These are phyloP conservation scores for Eilema depressum DNA, from an alignment of 2,888 invertebrate species.

Conservation along the genomic window DNA sequence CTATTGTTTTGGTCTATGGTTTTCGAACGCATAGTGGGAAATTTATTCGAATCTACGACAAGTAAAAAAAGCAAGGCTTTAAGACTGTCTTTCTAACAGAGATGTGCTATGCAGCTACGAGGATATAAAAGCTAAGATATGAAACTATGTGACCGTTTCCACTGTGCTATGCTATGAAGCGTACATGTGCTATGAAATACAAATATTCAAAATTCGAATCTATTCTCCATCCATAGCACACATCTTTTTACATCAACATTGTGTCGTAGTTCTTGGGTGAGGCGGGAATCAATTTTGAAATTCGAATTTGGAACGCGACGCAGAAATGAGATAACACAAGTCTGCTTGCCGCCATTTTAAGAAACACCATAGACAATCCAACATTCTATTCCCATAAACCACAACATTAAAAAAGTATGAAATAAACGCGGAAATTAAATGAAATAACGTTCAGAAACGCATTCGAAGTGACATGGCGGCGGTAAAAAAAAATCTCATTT, in stretches of 20 bases:
- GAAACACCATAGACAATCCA: conserved; percentile 9
- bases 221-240: too few relatives aligned
- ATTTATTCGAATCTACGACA: too few relatives aligned
- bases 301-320: neutral
- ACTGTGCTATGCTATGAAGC: too few relatives aligned
- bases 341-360: neutral
- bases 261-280: neutral
- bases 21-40: neutral
- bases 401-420: conserved; percentile 34
- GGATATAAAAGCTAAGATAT: too few relatives aligned
- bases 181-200: too few relatives aligned
- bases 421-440: conserved; percentile 50
- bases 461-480: conserved; percentile 51
- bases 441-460: conserved; percentile 48
- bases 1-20: conserved; percentile 29
- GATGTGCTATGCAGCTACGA: too few relatives aligned
- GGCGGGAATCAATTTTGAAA: neutral
- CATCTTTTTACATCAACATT: too few relatives aligned
- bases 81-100: too few relatives aligned
- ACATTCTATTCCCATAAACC: conserved; percentile 18
- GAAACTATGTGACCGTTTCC: too few relatives aligned
- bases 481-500: conserved; percentile 65
- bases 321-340: neutral
- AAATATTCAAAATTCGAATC: too few relatives aligned
- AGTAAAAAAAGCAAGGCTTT: too few relatives aligned